Percentiles rank a stretch among this genome's conserved stretches.
Conservation (phyloP, 2,797 vertebrate species). For the Periophthalmus magnuspinnatus region DNA sequence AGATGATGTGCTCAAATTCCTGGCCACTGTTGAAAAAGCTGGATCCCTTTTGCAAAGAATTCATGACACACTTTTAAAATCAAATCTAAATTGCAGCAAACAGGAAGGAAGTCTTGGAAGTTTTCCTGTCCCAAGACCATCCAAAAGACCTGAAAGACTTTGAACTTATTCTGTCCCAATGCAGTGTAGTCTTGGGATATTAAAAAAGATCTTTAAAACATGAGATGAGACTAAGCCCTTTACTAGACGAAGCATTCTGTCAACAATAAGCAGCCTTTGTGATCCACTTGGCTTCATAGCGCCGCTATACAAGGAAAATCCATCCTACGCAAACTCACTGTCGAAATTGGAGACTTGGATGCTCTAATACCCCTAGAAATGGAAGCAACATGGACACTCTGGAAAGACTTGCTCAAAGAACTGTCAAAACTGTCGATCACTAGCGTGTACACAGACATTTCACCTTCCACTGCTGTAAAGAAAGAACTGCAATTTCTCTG, state of each 20-base stretch:
- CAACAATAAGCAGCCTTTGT: conserved; percentile 5
- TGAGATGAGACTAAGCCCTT: neutral
- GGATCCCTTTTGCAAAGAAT: too few species aligned
- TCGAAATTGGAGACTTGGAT: too few species aligned
- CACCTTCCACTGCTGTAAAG: neutral
- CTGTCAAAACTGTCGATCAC: too few species aligned
- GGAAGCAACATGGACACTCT: too few species aligned
- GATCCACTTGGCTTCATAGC: neutral
- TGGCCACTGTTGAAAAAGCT: neutral
- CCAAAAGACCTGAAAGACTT: neutral
- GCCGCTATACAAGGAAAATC: too few species aligned
- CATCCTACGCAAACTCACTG: too few species aligned
- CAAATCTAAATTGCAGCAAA: neutral
- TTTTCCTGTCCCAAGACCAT: neutral
- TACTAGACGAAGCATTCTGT: neutral
- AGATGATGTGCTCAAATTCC: neutral
- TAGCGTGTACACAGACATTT: too few species aligned
- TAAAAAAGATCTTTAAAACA: conserved; percentile 6
- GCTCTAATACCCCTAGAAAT: too few species aligned
- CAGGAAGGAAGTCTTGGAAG: neutral
- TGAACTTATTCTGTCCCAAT: neutral
- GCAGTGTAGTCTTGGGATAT: conserved; percentile 1
- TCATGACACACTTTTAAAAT: too few species aligned
- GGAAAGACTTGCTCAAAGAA: too few species aligned
- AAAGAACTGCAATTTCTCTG: neutral